Conservation (phyloP, 2,113 vertebrate genomes). For the Typhlomys cinereus region DNA sequence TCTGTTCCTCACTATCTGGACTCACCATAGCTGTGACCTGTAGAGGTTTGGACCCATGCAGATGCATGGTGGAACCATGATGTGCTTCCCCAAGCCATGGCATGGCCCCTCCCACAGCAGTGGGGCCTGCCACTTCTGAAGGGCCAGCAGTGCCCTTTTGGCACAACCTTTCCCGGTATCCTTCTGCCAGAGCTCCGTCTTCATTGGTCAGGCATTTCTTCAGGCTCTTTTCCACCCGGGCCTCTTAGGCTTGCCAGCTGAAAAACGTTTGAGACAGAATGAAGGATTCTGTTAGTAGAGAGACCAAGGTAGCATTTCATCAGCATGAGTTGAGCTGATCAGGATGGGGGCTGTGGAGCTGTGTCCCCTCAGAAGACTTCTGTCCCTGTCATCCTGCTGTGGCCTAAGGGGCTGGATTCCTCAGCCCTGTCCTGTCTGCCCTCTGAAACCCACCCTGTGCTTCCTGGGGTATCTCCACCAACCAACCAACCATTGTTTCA, state of each 20-base stretch:
- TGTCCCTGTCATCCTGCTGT: neutral
- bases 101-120: neutral
- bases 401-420: neutral
- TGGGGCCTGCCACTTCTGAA: neutral
- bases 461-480: neutral
- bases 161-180: neutral
- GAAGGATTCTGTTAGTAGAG: neutral
- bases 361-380: neutral
- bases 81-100: neutral
- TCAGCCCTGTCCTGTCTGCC: rapidly evolving
- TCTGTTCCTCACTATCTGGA: neutral
- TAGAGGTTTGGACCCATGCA: neutral
- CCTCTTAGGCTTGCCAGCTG: neutral
- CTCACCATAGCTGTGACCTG: slow-evolving; percentile 4
- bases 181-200: neutral
- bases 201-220: too few species aligned
- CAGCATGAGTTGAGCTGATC: neutral
- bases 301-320: neutral
- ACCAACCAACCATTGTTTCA: neutral
- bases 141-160: neutral
- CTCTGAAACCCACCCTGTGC: neutral
- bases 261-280: neutral
- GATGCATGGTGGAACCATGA: neutral
- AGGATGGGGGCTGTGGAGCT: neutral
- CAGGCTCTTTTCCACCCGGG: too few species aligned